Evolutionary conservation across 2,113 vertebrate species (phyloP), one percentile per base, ranked within the genome.

Genomic region (Pholis gunnellus): DNA sequence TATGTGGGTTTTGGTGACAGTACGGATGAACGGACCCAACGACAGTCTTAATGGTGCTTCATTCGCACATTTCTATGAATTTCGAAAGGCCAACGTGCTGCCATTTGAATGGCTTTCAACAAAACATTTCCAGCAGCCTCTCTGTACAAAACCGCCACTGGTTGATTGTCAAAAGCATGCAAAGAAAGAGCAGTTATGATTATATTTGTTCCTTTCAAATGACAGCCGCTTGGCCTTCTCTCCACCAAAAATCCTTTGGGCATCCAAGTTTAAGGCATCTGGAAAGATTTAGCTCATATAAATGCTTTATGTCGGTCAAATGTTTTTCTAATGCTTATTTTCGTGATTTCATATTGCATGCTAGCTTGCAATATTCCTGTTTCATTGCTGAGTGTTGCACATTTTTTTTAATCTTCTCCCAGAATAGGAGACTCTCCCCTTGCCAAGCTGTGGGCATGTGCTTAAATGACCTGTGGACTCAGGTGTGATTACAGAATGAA

Each of bases 251-350:
- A 78, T 67, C 67, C 71, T 25, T 14, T 66, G 64, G 71, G 68
- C 67, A 82, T 82, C 83, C 64, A 69, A 60, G 54, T 46, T 79
- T 72, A 44, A 83, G 77, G 75, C 88, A 90, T 89, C 80, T 88
- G 88, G 82, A 87, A 88, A 71, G n/a, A 83, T 66, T 91, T 88
- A 84, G 59, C 22, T 67, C 63, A 72, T 34, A 73, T 22, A 52
- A 84, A 75, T 52, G 38, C 11, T 78, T 78, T 76, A 63, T 76
- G 77, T 83, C 31, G 25, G 17, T 71, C 48, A 69, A 60, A 25
- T 79, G 48, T 78, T 82, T 72, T 57, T 78, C 38, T 68, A 65
- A 84, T 77, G 50, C 56, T 46, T 56, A 36, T 72, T 66, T 86
- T 73, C 13, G 31, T 73, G 84, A 87, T 74, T 76, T 80, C 40